These are phyloP conservation scores for Exephanes ischioxanthus DNA, from an alignment of 2,888 invertebrate species.

Conservation along the genomic window DNA sequence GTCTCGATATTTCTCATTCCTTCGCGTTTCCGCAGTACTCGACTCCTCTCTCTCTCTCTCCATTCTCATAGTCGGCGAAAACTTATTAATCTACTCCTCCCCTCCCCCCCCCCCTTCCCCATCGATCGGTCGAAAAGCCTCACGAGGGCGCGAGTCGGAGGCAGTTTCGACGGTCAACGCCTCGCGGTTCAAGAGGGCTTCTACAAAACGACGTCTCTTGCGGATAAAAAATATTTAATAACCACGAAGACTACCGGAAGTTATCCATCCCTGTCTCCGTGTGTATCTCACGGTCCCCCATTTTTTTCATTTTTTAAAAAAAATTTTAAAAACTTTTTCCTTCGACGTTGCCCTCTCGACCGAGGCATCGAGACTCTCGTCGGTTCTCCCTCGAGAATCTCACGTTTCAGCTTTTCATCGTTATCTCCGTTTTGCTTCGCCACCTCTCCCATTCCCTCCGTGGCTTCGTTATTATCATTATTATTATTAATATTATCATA, in stretches of 20 bases:
- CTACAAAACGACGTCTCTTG: conserved; percentile 7
- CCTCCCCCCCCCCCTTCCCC: neutral
- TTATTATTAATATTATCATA: conserved; percentile 56
- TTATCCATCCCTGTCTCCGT: neutral
- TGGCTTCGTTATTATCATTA: conserved; percentile 54
- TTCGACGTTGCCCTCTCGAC: neutral
- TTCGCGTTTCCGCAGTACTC: neutral
- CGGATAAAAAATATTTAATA: conserved; percentile 18
- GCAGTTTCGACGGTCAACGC: neutral
- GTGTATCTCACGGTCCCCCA: neutral
- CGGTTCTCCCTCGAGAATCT: conserved; percentile 15
- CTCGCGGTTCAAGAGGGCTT: neutral
- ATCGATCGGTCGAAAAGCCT: conserved; percentile 16
- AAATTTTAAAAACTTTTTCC: too few relatives aligned
- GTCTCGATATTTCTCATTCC: neutral
- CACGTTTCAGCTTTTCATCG: conserved; percentile 7
- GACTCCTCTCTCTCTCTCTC: conserved; percentile 4
- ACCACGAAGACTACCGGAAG: conserved; percentile 28
- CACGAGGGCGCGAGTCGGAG: neutral
- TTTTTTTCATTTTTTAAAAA: neutral
- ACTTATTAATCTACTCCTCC: neutral
- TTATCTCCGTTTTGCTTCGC: conserved; percentile 24
- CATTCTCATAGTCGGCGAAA: conserved; percentile 7
- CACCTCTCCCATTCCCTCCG: conserved; percentile 34
- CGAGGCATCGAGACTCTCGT: neutral